Base-by-base conservation (phyloP, 2,113 vertebrate species). In the Penelope pileata region DNA sequence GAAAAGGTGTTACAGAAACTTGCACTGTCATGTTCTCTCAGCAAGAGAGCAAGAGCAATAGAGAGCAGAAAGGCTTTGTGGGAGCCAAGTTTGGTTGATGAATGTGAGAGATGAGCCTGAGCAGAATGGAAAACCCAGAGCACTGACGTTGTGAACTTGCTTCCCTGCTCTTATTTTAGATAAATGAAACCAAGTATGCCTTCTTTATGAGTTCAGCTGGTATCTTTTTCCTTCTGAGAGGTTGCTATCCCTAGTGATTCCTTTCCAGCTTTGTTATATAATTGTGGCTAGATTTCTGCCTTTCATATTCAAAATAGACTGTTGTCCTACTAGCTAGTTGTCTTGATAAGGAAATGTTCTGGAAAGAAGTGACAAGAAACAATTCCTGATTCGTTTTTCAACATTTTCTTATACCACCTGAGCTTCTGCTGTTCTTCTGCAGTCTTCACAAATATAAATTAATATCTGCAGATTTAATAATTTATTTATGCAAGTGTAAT, bases 271-370 rank as follows among this genome's bases (percentile, higher is more conserved):
- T 83, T 53, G 5, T 48, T 80, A 10, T 54, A 22, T 40, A 66
- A 64, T 48, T 83, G 14, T 83, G 63, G n/a, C n/a, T 70, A 23
- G 42, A 83, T 66, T 88, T 92, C 58, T 79, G 40, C 7, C 12
- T 86, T 83, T 92, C 34, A 17, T 83, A 40, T 67, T 91, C 40
- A 64, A 85, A 80, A 48, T 10, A 69, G 27, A 15, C 29, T n/a
- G 6, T 40, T 75, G 53, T 75, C 30, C 56, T 82, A 30, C 8
- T 45, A 16, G 24, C 24, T 22, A 80, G 29, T 13, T 69, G 32
- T 54, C 66, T 89, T 36, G n/a, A 38, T 42, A 75, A 59, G 5
- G 42, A 67, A 85, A 38, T 73, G 5, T 50, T 59, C 27, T 47
- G 59, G 36, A 79, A 90, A 80, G 16, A 73, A 54, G 9, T 34